Evolutionary conservation across 1,140 invertebrate species (phyloP).

Genomic region (Gryon sp.): DNA sequence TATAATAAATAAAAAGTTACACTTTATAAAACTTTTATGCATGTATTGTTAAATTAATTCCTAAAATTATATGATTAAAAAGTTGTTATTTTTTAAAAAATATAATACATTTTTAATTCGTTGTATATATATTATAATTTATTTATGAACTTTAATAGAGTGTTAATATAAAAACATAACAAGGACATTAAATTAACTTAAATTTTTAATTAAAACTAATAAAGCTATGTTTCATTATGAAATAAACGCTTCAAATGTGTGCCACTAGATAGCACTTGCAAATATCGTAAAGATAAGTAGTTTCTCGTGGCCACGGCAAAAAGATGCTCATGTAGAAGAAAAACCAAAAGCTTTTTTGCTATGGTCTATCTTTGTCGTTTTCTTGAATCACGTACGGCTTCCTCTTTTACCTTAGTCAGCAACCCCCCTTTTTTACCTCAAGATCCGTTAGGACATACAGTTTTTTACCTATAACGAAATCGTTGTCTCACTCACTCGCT

Average conservation of each 20-base stretch:
- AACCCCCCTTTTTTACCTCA: constrained; percentile 64
- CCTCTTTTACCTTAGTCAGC: constrained; percentile 62
- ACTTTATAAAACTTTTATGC: no score
- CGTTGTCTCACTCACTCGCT: constrained; percentile 67
- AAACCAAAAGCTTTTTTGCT: constrained; percentile 70
- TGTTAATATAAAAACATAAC: no score
- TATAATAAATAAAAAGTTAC: no score
- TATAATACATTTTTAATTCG: no score
- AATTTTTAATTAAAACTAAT: constrained; percentile 2
- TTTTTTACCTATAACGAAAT: constrained; percentile 70
- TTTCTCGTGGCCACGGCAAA: constrained; percentile 54
- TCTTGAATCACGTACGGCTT: constrained; percentile 27
- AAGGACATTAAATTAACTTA: constrained; percentile 6
- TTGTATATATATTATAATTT: no score
- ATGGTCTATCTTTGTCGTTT: constrained; percentile 20
- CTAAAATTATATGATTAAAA: no score
- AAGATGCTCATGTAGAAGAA: constrained; percentile 55
- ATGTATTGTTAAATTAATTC: no score
- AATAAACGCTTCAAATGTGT: constrained; percentile 66
- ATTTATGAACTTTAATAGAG: no score
- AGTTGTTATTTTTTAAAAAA: no score
- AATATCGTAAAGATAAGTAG: constrained; percentile 81
- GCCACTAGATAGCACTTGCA: constrained; percentile 75
- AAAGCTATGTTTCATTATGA: constrained; percentile 24
- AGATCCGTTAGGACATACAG: constrained; percentile 75